These are phyloP conservation scores for Leptopilina drosophilae DNA, from an alignment of 2,888 invertebrate genomes.

Conservation along the genomic window DNA sequence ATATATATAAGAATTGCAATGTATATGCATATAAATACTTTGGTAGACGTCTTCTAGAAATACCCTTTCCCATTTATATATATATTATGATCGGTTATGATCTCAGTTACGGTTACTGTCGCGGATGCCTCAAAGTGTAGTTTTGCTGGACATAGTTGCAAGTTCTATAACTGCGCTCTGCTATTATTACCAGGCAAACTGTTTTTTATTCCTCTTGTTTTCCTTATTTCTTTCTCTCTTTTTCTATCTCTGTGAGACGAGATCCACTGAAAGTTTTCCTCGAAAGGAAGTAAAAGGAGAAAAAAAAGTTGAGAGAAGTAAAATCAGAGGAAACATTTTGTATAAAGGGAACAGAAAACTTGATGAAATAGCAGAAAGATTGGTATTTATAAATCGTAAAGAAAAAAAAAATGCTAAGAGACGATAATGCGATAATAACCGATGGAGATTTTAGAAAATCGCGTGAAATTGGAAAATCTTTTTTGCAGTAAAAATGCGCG, in stretches of 20 bases:
- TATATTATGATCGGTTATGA: constrained; percentile 25
- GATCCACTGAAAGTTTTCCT: constrained; percentile 3
- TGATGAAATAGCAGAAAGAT: too few relatives aligned
- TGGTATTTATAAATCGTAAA: too few relatives aligned
- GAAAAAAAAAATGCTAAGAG: too few relatives aligned
- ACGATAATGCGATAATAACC: too few relatives aligned
- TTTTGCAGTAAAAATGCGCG: too few relatives aligned
- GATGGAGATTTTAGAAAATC: too few relatives aligned
- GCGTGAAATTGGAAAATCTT: too few relatives aligned
- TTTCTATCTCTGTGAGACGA: background rate
- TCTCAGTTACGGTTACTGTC: constrained; percentile 24
- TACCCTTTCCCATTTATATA: constrained; percentile 28
- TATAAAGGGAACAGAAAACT: background rate
- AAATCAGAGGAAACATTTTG: background rate
- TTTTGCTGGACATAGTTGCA: constrained; percentile 33
- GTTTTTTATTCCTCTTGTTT: too few relatives aligned
- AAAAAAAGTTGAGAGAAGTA: too few relatives aligned
- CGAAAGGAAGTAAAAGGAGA: background rate
- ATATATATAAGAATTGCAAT: background rate
- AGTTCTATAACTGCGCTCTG: background rate
- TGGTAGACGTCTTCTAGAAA: constrained; percentile 15
- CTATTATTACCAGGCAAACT: background rate
- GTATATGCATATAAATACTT: constrained; percentile 31
- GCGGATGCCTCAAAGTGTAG: constrained; percentile 12
- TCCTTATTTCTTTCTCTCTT: too few relatives aligned